Base-by-base conservation (phyloP, 1,140 invertebrate genomes). In the Penaeus chinensis region DNA sequence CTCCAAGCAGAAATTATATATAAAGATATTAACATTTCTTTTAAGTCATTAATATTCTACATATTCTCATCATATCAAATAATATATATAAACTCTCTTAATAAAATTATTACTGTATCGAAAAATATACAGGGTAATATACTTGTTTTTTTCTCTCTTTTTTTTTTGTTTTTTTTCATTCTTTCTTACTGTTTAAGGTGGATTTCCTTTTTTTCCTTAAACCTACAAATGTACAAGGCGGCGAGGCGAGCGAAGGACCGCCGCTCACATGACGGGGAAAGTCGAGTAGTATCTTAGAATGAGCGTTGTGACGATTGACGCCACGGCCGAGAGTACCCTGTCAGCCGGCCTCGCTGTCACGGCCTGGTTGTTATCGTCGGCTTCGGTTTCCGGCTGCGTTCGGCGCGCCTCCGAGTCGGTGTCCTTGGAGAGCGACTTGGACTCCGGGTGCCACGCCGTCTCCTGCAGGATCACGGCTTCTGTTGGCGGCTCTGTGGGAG, bases 361-460 rank as follows among this genome's bases (percentile, higher is more conserved):
- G 11, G 81, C 79, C 42, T 27, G 74, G 65, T 66, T 84, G 66
- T 80, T 71, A 24, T 84, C 85, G 27, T 60, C 66, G 42, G 71
- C 66, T 19, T 77, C 79, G 22, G 62, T 22, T 19, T 32, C 63
- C 0, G 60, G 32, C 7, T 79, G 78, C 60, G 19, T 60, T 42
- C 85, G 62, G 66, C 65, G 81, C 54, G 82, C n/a, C 61, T 82
- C 84, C 19, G 82, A 69, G 74, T 87, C 84, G 19, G 89, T 27
- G 71, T 87, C 89, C 81, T 87, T 86, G 7, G 89, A 89, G 54
- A 80, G 79, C 22, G 82, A 84, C 83, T 85, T 69, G 0, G 84
- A 84, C 77, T 89, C 71, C n/a, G 82, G 77, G 24, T 84, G 82
- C 65, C 65, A 71, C 47, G 82, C 66, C 76, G 63, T 71, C 54